Evolutionary conservation across 2,888 invertebrate species (phyloP).

Genomic region (Machimus rusticus): DNA sequence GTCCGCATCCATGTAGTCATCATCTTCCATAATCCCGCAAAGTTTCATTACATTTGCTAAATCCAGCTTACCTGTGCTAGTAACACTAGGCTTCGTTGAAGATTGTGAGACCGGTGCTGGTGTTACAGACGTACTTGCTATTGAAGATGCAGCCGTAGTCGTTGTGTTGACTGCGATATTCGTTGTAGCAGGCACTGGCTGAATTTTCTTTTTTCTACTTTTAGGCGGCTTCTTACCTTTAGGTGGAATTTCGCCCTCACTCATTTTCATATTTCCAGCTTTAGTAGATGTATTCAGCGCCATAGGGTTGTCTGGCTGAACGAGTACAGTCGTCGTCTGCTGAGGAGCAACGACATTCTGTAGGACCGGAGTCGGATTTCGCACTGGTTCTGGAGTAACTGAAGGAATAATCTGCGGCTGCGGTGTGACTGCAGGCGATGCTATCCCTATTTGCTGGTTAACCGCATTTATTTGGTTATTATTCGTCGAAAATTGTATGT

Average conservation of each 20-base stretch:
- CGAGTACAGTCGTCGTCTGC: slow-evolving; percentile 49
- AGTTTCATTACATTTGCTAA: slow-evolving; percentile 78
- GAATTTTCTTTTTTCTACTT: slow-evolving; percentile 52
- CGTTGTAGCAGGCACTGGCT: slow-evolving; percentile 22
- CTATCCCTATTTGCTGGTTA: slow-evolving; percentile 42
- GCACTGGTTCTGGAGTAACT: slow-evolving; percentile 58
- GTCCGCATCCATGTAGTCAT: slow-evolving; percentile 64
- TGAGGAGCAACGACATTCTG: slow-evolving; percentile 56
- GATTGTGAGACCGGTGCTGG: slow-evolving; percentile 51
- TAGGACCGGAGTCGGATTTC: slow-evolving; percentile 56
- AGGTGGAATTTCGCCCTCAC: slow-evolving; percentile 44
- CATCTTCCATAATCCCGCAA: slow-evolving; percentile 74
- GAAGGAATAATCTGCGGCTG: slow-evolving; percentile 56
- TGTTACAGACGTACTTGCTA: slow-evolving; percentile 47
- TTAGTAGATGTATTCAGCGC: not conserved
- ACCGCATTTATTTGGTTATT: slow-evolving; percentile 37
- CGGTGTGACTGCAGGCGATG: slow-evolving; percentile 45
- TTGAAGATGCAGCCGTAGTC: slow-evolving; percentile 11
- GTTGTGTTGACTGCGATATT: slow-evolving; percentile 42
- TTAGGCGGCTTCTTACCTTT: slow-evolving; percentile 55
- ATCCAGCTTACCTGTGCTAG: slow-evolving; percentile 67
- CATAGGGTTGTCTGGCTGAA: slow-evolving; percentile 49
- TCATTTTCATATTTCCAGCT: not conserved
- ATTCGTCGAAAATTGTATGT: slow-evolving; percentile 51
- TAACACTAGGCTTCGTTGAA: slow-evolving; percentile 53